Percentiles rank a stretch among this genome's conserved stretches.
Evolutionary conservation across 2,797 vertebrate genomes (phyloP).

Genomic region (Notamacropus eugenii): DNA sequence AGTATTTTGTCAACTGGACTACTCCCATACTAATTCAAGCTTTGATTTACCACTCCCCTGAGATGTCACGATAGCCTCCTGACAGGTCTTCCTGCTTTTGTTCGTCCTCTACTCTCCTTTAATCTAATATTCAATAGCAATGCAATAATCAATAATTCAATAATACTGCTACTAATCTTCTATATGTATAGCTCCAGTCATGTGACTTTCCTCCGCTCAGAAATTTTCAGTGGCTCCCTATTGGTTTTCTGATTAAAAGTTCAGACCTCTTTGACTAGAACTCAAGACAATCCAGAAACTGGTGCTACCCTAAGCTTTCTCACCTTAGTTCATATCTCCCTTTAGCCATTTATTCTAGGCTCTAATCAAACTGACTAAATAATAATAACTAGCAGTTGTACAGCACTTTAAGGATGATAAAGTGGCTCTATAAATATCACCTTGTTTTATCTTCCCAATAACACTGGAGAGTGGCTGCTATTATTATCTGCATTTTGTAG

Average conservation of each 20-base stretch:
- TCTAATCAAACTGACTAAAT: background rate
- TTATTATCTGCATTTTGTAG: background rate
- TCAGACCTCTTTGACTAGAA: background rate
- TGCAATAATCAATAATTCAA: too few relatives aligned
- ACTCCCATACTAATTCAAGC: background rate
- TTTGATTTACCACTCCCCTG: background rate
- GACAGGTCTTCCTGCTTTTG: background rate
- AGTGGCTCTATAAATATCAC: background rate
- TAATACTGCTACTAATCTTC: background rate
- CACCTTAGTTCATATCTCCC: background rate
- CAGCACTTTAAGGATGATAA: background rate
- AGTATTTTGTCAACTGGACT: background rate
- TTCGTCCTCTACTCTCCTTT: background rate
- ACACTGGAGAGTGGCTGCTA: background rate
- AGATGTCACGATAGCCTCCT: background rate
- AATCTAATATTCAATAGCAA: background rate
- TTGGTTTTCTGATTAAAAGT: background rate
- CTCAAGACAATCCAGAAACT: background rate
- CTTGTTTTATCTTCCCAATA: background rate
- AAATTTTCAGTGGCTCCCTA: background rate
- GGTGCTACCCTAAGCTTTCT: background rate
- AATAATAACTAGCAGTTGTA: background rate
- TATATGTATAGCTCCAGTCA: background rate
- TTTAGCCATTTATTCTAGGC: background rate
- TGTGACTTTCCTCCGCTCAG: background rate